Percentiles rank a stretch among this genome's conserved stretches.
These are phyloP conservation scores for Ostrea denselamellosa DNA, from an alignment of 1,140 invertebrate genomes.

Conservation along the genomic window DNA sequence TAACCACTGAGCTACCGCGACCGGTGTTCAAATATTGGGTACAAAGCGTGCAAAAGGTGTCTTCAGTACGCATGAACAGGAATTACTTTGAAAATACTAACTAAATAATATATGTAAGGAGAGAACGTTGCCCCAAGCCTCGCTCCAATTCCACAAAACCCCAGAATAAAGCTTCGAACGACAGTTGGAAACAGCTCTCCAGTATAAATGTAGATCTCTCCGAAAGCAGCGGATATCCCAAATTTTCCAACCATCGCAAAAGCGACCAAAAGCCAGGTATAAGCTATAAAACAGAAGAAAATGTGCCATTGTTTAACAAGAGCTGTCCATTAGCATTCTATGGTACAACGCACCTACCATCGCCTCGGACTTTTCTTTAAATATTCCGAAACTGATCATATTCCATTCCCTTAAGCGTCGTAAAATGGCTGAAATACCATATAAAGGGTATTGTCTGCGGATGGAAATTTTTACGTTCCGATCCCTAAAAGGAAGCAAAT, in stretches of 20 bases:
- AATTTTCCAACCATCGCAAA: constrained; percentile 51
- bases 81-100: constrained; percentile 18
- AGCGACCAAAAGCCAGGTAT: constrained; percentile 24
- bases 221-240: constrained; percentile 44
- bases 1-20: too few relatives aligned
- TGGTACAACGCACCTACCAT: not conserved
- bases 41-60: too few relatives aligned
- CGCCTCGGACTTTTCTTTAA: not conserved
- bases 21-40: too few relatives aligned
- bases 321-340: not conserved
- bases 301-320: too few relatives aligned
- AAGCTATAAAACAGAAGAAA: constrained; percentile 29
- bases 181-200: constrained; percentile 51
- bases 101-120: constrained; percentile 43
- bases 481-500: too few relatives aligned
- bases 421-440: too few relatives aligned
- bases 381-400: not conserved
- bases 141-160: constrained; percentile 32
- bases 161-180: constrained; percentile 25
- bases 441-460: too few relatives aligned
- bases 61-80: too few relatives aligned
- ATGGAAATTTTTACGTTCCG: too few relatives aligned
- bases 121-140: constrained; percentile 40
- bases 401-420: too few relatives aligned
- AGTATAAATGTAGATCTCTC: constrained; percentile 38